Evolutionary conservation across 2,888 invertebrate genomes (phyloP).

Genomic region (Caenorhabditis sp.): DNA sequence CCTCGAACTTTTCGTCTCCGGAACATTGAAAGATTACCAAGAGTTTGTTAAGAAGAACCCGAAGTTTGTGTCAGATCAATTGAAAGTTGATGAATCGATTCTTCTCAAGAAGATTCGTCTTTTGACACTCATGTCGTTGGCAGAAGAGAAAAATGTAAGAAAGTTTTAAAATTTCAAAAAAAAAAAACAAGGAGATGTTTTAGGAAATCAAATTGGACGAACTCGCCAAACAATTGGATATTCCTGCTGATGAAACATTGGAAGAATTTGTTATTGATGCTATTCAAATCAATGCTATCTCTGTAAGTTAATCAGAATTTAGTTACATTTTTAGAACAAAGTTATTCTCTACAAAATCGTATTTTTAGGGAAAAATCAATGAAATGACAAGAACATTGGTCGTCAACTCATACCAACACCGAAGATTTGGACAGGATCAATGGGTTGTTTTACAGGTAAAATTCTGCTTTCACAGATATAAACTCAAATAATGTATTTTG

Average conservation of each 20-base stretch:
- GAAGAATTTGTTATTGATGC: slow-evolving; percentile 96
- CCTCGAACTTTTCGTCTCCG: slow-evolving; percentile 61
- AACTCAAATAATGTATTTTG: slow-evolving; percentile 9
- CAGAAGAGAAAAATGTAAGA: slow-evolving; percentile 80
- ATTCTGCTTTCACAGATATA: neutral
- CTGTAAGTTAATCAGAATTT: slow-evolving; percentile 41
- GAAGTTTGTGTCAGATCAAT: slow-evolving; percentile 39
- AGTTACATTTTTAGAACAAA: too few species aligned
- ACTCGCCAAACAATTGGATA: slow-evolving; percentile 86
- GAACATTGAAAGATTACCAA: slow-evolving; percentile 58
- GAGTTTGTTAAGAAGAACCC: slow-evolving; percentile 81
- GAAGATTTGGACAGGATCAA: slow-evolving; percentile 63
- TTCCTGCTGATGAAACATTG: slow-evolving; percentile 82
- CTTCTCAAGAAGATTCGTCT: slow-evolving; percentile 86
- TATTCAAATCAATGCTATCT: slow-evolving; percentile 68
- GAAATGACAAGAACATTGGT: slow-evolving; percentile 58
- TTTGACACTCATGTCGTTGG: slow-evolving; percentile 95
- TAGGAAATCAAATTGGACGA: slow-evolving; percentile 89
- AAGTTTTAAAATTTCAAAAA: neutral
- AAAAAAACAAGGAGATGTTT: neutral
- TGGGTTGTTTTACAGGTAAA: slow-evolving; percentile 54
- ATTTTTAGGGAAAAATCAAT: slow-evolving; percentile 69
- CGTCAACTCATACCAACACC: slow-evolving; percentile 62
- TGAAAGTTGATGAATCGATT: slow-evolving; percentile 56
- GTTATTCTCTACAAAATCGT: slow-evolving; percentile 3